Conservation (phyloP, 2,797 vertebrate species). For the Rhinichthys osculus region DNA sequence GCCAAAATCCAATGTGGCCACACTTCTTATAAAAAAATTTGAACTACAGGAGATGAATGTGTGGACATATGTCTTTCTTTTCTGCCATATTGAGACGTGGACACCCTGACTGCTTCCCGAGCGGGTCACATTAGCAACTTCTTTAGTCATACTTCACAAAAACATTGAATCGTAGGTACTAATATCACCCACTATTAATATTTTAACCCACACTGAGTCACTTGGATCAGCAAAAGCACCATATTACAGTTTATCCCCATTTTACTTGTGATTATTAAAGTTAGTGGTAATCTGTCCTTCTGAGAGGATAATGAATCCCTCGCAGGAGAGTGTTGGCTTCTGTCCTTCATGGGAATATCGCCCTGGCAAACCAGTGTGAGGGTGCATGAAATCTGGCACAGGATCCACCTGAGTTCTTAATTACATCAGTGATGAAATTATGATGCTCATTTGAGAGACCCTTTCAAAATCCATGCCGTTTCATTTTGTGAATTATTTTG, state of each 20-base stretch:
- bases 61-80: conserved; percentile 14
- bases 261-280: not conserved
- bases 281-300: conserved; percentile 20
- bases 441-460: conserved; percentile 65
- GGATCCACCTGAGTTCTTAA: conserved; percentile 67
- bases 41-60: conserved; percentile 19
- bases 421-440: conserved; percentile 72
- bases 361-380: conserved; percentile 55
- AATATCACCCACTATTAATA: not conserved
- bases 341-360: conserved; percentile 69
- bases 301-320: conserved; percentile 39
- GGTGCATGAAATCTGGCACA: conserved; percentile 65
- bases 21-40: conserved; percentile 1
- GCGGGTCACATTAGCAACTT: not conserved
- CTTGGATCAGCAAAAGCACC: not conserved
- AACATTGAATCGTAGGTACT: not conserved
- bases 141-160: conserved; percentile 7
- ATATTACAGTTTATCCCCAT: conserved; percentile 14
- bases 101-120: not conserved
- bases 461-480: conserved; percentile 55
- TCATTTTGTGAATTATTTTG: conserved; percentile 66
- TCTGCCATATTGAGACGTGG: not conserved
- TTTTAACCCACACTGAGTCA: conserved; percentile 5
- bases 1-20: conserved; percentile 10
- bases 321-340: conserved; percentile 61